These are phyloP conservation scores for Dendrocopos noguchii DNA, from an alignment of 2,113 vertebrate genomes.

Conservation along the genomic window DNA sequence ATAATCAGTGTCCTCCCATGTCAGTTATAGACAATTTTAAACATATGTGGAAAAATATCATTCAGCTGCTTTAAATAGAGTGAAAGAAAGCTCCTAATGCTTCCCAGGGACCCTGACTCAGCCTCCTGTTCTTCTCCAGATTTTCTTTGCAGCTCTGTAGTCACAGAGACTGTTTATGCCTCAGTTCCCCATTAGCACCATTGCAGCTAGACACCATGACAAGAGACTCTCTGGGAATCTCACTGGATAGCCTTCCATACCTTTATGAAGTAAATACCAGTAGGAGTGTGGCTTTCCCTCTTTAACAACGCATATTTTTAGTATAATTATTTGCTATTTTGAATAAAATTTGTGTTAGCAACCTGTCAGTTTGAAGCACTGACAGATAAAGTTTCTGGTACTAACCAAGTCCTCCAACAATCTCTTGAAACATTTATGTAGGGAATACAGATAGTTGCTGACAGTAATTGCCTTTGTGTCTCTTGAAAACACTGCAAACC, in stretches of 20 bases:
- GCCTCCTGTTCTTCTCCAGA: not conserved
- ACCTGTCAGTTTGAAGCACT: conserved; percentile 55
- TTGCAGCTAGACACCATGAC: not conserved
- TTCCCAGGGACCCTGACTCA: not conserved
- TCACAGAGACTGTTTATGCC: not conserved
- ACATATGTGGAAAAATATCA: not conserved
- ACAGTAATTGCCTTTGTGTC: conserved; percentile 44
- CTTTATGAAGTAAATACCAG: not conserved
- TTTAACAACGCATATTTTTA: conserved; percentile 7
- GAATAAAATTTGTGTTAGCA: conserved; percentile 36
- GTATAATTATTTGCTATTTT: not conserved
- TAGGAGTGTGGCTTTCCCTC: not conserved
- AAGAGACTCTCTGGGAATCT: not conserved
- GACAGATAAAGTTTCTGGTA: conserved; percentile 55
- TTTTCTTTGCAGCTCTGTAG: not conserved
- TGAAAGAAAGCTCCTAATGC: not conserved
- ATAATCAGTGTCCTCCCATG: not conserved
- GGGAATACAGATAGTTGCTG: conserved; percentile 25
- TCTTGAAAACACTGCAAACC: conserved; percentile 24
- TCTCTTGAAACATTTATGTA: conserved; percentile 50
- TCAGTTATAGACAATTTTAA: not conserved
- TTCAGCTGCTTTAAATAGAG: not conserved
- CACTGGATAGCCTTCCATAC: not conserved
- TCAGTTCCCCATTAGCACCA: not conserved
- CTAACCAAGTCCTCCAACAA: conserved; percentile 59